Base-by-base conservation (phyloP, 2,113 vertebrate species). In the Stegostoma tigrinum region DNA sequence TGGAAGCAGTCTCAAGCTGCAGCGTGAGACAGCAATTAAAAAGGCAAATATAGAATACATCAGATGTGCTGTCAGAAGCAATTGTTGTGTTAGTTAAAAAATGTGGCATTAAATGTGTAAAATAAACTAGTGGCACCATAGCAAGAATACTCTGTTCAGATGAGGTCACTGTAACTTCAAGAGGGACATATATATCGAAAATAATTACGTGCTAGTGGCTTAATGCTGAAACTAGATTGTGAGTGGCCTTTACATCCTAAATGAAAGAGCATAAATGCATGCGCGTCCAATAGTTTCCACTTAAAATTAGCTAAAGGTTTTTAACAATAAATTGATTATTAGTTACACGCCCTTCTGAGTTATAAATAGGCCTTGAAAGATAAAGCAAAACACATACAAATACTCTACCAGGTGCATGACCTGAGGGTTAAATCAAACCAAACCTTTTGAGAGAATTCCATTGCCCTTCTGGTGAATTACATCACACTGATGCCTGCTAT, bases 381-480 rank as follows among this genome's bases (percentile, higher is more conserved):
- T 24, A 95, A 95, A 95, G 45, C 45, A 52, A n/a, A 19, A 67
- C 68, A 72, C 15, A 14, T 30, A 19, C 42, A 14, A 72, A 19
- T 93, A 61, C 66, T 64, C 61, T n/a, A 66, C 96, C 96, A 96
- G 96, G 87, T 96, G 96, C 52, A 78, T 96, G 96, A 96, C 96
- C 96, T 55, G 72, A 72, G 95, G 96, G 86, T 95, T 93, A 83
- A 95, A 52, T 38, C 24, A 68, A 83, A 78, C 89, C 34, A 67
- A 95, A 95, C 67, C 67, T 72, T 70, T 72, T 80, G 38, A 95
- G 68, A 45, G n/a, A 45, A 68, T 67, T 95, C 61, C 78, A 80
- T 61, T 83, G 68, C 42, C 52, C 90, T 80, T 93, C 93, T 95
- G 52, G 96, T 96, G 85, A 52, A 86, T 95, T 66, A 78, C 64